Evolutionary conservation across 2,113 vertebrate genomes (phyloP).

Genomic region (Petrocephalus microphthalmus): DNA sequence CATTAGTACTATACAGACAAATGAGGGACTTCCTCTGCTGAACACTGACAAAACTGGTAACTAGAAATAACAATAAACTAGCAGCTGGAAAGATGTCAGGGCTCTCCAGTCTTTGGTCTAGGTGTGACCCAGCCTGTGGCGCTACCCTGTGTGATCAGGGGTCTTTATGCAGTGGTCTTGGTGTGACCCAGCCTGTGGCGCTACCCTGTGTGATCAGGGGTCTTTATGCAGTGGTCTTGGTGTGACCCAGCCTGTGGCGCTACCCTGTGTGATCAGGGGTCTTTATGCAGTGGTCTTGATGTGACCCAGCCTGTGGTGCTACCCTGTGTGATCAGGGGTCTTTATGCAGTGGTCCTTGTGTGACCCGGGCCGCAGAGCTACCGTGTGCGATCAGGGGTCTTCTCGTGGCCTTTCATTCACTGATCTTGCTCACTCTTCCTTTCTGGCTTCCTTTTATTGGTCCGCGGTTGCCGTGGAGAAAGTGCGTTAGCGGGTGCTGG

Average conservation of each 20-base stretch:
- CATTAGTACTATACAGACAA: background rate
- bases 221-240: background rate
- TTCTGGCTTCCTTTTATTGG: background rate
- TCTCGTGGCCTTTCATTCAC: background rate
- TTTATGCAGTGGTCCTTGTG: background rate
- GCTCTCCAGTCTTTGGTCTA: background rate
- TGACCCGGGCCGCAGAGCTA: background rate
- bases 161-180: background rate
- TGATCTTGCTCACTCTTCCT: background rate
- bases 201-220: background rate
- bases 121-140: background rate
- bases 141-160: background rate
- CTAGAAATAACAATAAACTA: background rate
- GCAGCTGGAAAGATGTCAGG: background rate
- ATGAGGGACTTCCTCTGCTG: background rate
- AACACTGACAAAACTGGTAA: background rate
- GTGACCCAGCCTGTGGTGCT: background rate
- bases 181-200: background rate
- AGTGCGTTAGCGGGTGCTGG: background rate
- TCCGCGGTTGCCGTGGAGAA: background rate
- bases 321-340: background rate
- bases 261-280: background rate
- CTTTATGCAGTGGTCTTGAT: background rate
- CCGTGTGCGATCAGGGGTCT: background rate
- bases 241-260: background rate